Evolutionary conservation across 2,888 invertebrate genomes (phyloP).

Genomic region (Hesperia comma): DNA sequence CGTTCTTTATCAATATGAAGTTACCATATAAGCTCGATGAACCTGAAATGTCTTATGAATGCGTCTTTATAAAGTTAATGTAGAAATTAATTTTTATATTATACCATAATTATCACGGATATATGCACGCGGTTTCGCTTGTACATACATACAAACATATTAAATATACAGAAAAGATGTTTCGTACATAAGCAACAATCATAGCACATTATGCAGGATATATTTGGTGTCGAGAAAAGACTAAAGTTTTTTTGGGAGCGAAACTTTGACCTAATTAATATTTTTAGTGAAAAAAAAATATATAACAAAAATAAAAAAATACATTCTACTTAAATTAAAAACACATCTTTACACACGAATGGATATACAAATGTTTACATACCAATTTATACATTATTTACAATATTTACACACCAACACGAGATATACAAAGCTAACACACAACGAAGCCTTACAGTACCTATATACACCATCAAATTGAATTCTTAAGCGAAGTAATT

Average conservation of each 20-base stretch:
- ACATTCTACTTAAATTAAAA: constrained; percentile 58
- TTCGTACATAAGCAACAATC: constrained; percentile 32
- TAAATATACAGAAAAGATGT: not conserved
- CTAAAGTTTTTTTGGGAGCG: constrained; percentile 60
- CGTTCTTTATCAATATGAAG: no score
- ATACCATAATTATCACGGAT: constrained; percentile 14
- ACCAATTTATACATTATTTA: constrained; percentile 65
- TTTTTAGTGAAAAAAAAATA: constrained; percentile 42
- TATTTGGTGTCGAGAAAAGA: constrained; percentile 63
- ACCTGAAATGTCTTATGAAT: no score
- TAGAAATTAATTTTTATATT: not conserved
- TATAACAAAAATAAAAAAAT: constrained; percentile 66
- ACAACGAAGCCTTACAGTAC: constrained; percentile 54
- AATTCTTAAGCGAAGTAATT: constrained; percentile 44
- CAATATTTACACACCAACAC: constrained; percentile 60
- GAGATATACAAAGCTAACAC: constrained; percentile 51
- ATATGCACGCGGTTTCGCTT: not conserved
- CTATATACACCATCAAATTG: constrained; percentile 47
- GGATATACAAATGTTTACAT: constrained; percentile 65
- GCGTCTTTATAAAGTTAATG: no score
- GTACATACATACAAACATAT: no score
- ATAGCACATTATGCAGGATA: constrained; percentile 20
- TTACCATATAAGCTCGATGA: no score
- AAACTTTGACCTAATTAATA: constrained; percentile 37
- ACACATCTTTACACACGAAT: constrained; percentile 60